Evolutionary conservation across 2,888 invertebrate genomes (phyloP).

Genomic region (Theretra japonica): DNA sequence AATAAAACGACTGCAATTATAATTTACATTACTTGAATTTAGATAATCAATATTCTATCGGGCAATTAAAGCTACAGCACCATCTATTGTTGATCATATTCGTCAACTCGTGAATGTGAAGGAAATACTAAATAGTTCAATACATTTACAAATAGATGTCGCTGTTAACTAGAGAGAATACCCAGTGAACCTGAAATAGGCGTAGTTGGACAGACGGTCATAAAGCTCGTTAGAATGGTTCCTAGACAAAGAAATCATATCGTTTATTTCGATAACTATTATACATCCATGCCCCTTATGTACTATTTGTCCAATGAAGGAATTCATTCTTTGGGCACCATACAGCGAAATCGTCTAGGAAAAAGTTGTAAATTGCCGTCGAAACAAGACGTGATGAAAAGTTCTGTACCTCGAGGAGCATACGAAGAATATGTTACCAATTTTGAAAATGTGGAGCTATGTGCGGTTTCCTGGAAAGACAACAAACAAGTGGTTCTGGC

Average conservation of each 20-base stretch:
- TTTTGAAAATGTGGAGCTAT: background rate
- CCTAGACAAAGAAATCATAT: background rate
- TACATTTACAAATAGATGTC: too few relatives aligned
- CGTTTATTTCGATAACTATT: background rate
- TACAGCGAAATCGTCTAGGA: background rate
- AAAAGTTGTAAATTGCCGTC: slow-evolving; percentile 10
- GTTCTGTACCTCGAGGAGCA: slow-evolving; percentile 2
- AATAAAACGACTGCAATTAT: too few relatives aligned
- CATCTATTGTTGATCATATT: too few relatives aligned
- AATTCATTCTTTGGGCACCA: background rate
- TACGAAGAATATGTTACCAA: slow-evolving; percentile 9
- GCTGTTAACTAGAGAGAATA: too few relatives aligned
- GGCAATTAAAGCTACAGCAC: too few relatives aligned
- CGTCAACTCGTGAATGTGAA: too few relatives aligned
- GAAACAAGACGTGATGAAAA: slow-evolving; percentile 10
- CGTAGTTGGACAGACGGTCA: background rate
- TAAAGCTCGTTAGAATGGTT: slow-evolving; percentile 3
- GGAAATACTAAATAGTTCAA: too few relatives aligned
- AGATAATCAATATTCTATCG: too few relatives aligned
- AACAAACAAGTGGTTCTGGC: too few relatives aligned
- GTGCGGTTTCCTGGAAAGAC: too few relatives aligned
- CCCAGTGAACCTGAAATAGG: background rate
- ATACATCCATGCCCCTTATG: slow-evolving; percentile 9
- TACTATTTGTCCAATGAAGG: slow-evolving; percentile 16
- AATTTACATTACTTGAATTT: too few relatives aligned